Percentiles rank a stretch among this genome's conserved stretches.
Evolutionary conservation across 2,113 vertebrate genomes (phyloP).

Genomic region (Gymnarchus niloticus): DNA sequence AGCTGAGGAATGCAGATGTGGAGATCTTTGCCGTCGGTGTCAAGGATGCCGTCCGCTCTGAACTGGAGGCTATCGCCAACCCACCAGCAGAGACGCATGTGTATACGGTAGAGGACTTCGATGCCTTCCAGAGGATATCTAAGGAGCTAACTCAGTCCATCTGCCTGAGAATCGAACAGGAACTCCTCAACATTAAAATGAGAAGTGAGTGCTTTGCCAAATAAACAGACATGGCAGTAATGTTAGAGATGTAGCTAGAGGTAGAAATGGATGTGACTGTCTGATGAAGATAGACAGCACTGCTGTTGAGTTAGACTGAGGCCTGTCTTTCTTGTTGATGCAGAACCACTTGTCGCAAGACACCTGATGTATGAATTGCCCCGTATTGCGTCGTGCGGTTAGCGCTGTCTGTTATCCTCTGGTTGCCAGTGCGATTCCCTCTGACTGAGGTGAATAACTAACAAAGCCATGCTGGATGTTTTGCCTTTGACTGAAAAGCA

Average conservation of each 20-base stretch:
- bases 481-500: neutral
- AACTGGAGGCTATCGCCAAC: conserved; percentile 91
- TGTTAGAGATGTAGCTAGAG: neutral
- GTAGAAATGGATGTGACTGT: neutral
- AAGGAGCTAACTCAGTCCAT: conserved; percentile 95
- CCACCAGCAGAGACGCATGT: conserved; percentile 84
- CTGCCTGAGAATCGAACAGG: conserved; percentile 93
- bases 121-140: conserved; percentile 95
- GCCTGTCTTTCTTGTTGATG: too few relatives aligned
- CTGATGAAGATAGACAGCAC: neutral
- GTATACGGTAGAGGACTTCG: conserved; percentile 96
- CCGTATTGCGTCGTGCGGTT: neutral
- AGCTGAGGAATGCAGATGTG: conserved; percentile 82
- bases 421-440: neutral
- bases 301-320: neutral
- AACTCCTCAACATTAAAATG: conserved; percentile 84
- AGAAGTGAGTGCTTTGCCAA: conserved; percentile 71
- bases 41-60: conserved; percentile 89
- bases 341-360: too few relatives aligned
- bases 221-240: neutral
- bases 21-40: conserved; percentile 98
- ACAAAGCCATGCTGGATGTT: neutral
- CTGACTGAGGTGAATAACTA: neutral
- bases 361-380: neutral
- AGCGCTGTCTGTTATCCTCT: neutral